Evolutionary conservation across 2,113 vertebrate species (phyloP).

Genomic region (Bucco capensis): DNA sequence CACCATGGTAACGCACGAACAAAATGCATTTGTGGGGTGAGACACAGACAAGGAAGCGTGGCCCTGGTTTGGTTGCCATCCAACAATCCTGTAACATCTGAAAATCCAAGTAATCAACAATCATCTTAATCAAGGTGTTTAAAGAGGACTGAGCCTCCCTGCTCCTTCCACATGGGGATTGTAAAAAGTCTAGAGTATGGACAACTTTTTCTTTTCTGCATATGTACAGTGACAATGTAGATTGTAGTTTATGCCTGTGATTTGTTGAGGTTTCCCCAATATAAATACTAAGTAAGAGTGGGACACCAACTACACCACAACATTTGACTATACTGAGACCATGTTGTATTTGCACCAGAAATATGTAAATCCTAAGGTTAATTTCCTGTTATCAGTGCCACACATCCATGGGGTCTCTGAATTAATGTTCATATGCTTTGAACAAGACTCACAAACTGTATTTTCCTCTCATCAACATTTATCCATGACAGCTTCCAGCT

Average conservation of each 20-base stretch:
- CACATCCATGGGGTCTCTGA: background rate
- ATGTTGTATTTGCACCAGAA: background rate
- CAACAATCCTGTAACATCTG: too few relatives aligned
- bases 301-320: background rate
- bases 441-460: background rate
- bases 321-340: background rate
- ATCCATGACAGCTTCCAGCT: background rate
- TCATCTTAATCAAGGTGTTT: background rate
- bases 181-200: background rate
- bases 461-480: background rate
- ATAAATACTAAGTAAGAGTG: background rate
- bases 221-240: background rate
- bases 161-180: background rate
- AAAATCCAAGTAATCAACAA: background rate
- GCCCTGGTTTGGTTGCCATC: background rate
- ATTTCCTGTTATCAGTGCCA: background rate
- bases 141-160: background rate
- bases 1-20: background rate
- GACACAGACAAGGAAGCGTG: background rate
- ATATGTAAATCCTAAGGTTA: background rate
- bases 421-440: background rate
- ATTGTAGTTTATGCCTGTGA: background rate
- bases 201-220: background rate
- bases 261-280: background rate
- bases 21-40: fast-evolving